Evolutionary conservation across 2,797 vertebrate genomes (phyloP).

Genomic region (Gouania willdenowi): DNA sequence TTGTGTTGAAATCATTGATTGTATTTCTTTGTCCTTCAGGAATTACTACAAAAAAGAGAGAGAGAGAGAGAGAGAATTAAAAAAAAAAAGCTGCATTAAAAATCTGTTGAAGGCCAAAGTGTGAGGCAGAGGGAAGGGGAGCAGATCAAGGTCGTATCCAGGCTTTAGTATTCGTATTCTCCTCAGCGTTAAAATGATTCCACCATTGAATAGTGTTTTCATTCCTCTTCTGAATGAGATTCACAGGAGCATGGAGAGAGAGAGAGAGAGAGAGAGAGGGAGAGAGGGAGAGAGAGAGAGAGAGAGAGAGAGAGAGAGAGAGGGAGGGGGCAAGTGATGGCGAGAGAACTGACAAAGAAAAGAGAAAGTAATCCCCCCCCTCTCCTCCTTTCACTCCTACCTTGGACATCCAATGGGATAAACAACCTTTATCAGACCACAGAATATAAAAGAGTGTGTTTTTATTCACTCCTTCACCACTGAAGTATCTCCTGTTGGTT

Average conservation of each 20-base stretch:
- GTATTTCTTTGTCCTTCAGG: too few relatives aligned
- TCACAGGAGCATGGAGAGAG: constrained; percentile 62
- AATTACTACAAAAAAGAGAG: too few relatives aligned
- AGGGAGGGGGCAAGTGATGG: constrained; percentile 16
- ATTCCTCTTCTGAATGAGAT: constrained; percentile 77
- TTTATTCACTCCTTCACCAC: constrained; percentile 65
- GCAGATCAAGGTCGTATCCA: constrained; percentile 75
- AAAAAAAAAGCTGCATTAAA: too few relatives aligned
- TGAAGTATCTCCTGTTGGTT: constrained; percentile 36
- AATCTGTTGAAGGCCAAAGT: too few relatives aligned
- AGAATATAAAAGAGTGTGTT: constrained; percentile 62
- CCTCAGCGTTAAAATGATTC: constrained; percentile 74
- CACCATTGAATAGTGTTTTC: constrained; percentile 79
- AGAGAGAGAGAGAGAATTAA: too few relatives aligned
- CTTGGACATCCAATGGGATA: constrained; percentile 58
- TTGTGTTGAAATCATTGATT: too few relatives aligned
- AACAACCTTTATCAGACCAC: constrained; percentile 65
- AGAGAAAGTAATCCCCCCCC: constrained; percentile 36
- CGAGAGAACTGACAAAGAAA: constrained; percentile 49
- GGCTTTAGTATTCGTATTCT: constrained; percentile 74
- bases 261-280: neutral
- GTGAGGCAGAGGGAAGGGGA: neutral
- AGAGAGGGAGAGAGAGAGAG: constrained; percentile 1
- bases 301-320: neutral
- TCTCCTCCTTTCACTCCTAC: constrained; percentile 9